A percentile compares a stretch with the other conserved stretches of the same genome.
phyloP scores from a whole-genome alignment of 2,888 invertebrate genomes.

The Caenorhabditis japonica region DNA sequence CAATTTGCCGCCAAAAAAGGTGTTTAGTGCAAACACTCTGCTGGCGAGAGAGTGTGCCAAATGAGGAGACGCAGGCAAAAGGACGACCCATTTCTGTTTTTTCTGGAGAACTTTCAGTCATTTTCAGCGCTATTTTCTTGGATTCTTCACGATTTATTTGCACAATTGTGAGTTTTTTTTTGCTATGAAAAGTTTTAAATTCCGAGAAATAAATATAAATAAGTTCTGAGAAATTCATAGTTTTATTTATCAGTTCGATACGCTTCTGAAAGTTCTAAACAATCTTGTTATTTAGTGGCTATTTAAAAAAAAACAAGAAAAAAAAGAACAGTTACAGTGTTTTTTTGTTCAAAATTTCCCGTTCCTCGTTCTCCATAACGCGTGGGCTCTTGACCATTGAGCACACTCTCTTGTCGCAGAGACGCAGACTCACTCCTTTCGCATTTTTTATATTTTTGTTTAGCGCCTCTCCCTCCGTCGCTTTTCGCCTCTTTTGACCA shows the following conservation, averaged over 20 bases:
- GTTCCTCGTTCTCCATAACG: not conserved
- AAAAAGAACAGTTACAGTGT: not conserved
- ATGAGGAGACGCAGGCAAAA: not conserved
- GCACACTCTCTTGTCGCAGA: no score
- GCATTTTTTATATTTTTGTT: no score
- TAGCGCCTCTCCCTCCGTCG: no score
- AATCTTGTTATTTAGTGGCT: not conserved
- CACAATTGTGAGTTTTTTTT: not conserved
- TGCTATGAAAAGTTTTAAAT: no score
- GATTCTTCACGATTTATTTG: not conserved
- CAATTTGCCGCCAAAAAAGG: not conserved
- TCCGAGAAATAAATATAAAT: no score
- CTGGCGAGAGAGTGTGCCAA: not conserved
- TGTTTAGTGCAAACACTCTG: not conserved
- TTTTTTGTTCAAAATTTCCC: not conserved
- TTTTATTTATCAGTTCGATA: no score
- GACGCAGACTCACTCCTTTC: no score
- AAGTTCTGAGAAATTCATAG: no score
- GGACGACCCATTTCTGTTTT: no score
- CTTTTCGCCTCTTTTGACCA: no score
- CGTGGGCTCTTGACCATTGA: not conserved
- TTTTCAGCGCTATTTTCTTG: not conserved
- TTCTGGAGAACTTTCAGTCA: not conserved
- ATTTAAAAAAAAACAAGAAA: constrained; percentile 2
- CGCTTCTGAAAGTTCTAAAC: no score